A percentile compares a stretch with the other conserved stretches of the same genome.
These are phyloP conservation scores for Smittia aterrima DNA, from an alignment of 2,888 invertebrate species.

Conservation along the genomic window DNA sequence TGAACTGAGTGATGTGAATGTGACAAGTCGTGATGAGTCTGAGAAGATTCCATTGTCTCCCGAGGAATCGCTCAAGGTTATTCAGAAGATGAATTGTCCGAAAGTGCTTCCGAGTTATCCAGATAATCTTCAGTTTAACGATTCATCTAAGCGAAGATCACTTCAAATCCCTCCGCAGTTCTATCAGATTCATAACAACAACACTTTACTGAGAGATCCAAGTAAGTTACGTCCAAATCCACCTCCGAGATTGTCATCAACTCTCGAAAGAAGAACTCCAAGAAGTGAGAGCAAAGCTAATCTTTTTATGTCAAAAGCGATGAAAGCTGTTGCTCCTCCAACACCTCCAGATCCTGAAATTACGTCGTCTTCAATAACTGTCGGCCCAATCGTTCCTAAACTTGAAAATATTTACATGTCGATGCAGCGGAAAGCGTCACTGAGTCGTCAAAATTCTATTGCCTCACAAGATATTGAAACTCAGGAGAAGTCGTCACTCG, in stretches of 20 bases:
- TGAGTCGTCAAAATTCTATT: slow-evolving; percentile 44
- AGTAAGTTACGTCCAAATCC: slow-evolving; percentile 59
- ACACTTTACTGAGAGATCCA: slow-evolving; percentile 46
- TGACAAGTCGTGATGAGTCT: slow-evolving; percentile 67
- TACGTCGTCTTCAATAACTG: slow-evolving; percentile 57
- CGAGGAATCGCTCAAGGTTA: slow-evolving; percentile 69
- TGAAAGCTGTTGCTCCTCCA: slow-evolving; percentile 56
- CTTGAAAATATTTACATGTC: slow-evolving; percentile 45
- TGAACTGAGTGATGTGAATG: slow-evolving; percentile 62
- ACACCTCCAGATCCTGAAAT: slow-evolving; percentile 56
- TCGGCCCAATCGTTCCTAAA: slow-evolving; percentile 58
- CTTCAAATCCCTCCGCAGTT: slow-evolving; percentile 58
- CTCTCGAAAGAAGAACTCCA: slow-evolving; percentile 58
- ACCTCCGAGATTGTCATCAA: slow-evolving; percentile 70
- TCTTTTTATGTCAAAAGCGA: slow-evolving; percentile 52
- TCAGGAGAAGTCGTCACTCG: neutral
- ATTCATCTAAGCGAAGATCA: slow-evolving; percentile 53
- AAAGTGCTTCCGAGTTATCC: slow-evolving; percentile 82
- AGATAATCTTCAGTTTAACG: slow-evolving; percentile 36
- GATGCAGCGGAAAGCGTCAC: slow-evolving; percentile 44
- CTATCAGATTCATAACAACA: slow-evolving; percentile 48
- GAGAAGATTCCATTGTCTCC: slow-evolving; percentile 57
- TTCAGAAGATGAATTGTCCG: slow-evolving; percentile 76
- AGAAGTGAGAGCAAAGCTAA: slow-evolving; percentile 48
- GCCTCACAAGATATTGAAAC: neutral